phyloP scores from a whole-genome alignment of 2,113 vertebrate species.

The Pica pica region DNA sequence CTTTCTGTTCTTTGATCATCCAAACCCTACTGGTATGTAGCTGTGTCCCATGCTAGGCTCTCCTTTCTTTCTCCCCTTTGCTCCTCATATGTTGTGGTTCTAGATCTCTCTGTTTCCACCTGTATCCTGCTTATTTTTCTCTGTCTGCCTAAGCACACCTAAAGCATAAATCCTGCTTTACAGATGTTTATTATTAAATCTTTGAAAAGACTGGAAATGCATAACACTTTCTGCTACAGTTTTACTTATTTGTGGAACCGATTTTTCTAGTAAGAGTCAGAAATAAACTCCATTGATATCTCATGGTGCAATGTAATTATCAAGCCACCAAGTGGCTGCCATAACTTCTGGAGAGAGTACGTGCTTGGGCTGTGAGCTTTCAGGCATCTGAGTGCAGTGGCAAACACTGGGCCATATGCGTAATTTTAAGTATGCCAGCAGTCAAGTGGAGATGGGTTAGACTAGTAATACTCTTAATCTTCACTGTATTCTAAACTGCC shows the following conservation, averaged over 20 bases:
- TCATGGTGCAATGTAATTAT: rapidly evolving
- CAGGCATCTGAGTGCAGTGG: neutral
- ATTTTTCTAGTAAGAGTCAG: neutral
- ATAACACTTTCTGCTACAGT: neutral
- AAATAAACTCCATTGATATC: neutral
- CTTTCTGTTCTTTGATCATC: neutral
- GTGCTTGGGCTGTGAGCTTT: neutral
- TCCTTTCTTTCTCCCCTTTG: neutral
- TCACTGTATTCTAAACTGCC: neutral
- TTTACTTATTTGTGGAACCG: neutral
- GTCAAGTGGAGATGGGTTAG: neutral
- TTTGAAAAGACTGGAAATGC: neutral
- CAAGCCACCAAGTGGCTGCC: neutral
- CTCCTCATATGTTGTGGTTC: neutral
- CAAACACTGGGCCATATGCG: neutral
- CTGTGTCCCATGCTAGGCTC: neutral
- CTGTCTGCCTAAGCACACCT: neutral
- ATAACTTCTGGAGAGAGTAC: neutral
- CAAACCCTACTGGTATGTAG: neutral
- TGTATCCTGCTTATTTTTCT: neutral
- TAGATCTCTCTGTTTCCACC: neutral
- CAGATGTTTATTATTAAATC: neutral
- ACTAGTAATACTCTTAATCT: neutral
- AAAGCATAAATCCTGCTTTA: neutral
- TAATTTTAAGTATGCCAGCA: neutral